phyloP scores from a whole-genome alignment of 2,113 vertebrate species.

The Herpailurus yagouaroundi region DNA sequence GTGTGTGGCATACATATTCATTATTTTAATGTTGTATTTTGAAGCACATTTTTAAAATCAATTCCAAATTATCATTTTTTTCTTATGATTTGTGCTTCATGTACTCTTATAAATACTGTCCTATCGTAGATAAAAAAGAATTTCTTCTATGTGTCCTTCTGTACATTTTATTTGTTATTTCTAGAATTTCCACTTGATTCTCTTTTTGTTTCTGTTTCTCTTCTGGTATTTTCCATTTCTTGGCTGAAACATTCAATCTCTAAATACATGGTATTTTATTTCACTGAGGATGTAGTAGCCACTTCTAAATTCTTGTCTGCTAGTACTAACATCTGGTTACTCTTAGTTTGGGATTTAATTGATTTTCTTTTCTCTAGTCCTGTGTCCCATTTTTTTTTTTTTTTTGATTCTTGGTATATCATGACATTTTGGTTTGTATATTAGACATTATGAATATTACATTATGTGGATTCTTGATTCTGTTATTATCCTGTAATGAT shows the following conservation, averaged over 20 bases:
- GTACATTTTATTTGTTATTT: neutral
- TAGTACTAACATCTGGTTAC: neutral
- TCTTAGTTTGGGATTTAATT: neutral
- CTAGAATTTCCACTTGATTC: neutral
- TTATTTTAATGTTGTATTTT: neutral
- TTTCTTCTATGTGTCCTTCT: neutral
- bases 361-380: neutral
- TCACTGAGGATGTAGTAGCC: neutral
- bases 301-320: neutral
- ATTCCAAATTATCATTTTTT: neutral
- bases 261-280: neutral
- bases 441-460: neutral
- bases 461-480: neutral
- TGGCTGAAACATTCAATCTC: neutral
- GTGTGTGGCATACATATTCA: neutral
- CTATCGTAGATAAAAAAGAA: neutral
- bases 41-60: neutral
- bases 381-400: neutral
- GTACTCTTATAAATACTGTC: neutral
- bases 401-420: neutral
- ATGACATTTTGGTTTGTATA: neutral
- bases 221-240: neutral
- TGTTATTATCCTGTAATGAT: neutral
- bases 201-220: neutral
- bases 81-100: neutral